Base-by-base conservation (phyloP, 2,888 invertebrate species). In the Epiblema foenella region DNA sequence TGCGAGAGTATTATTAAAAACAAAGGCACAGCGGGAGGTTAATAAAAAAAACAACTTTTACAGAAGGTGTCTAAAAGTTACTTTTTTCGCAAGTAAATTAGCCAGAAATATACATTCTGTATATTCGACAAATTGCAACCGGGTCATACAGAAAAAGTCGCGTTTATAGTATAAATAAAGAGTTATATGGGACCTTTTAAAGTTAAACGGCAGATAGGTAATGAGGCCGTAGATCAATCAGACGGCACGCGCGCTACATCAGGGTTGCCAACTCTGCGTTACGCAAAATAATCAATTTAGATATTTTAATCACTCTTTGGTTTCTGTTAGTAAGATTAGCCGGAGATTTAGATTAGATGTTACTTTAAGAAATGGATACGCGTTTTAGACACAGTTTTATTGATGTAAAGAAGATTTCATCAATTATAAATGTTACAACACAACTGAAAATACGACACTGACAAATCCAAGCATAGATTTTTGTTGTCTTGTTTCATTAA, bases 211-310 rank as follows among this genome's bases (percentile, higher is more conserved):
- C 54, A 64, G 49, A 62, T 79, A 74, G 75, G 77, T 85, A 85
- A 87, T 85, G 85, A 85, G 81, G 77, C 79, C 74, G 76, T 81
- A 84, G 82, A 89, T 89, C 84, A 83, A 83, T 87, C 83, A 81
- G 73, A 72, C 78, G 86, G 88, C 89, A 88, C 89, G 89, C 84
- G 89, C 84, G 80, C 64, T 72, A 76, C 67, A 52, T 64, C 74
- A 76, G 76, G 75, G 78, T 66, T 77, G 75, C 24, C 73, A 24
- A 64, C 52, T 33, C 17, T 52, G 33, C 20, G 54, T 65, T 70
- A 65, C 62, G 62, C 70, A 70, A 70, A 70, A 70, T 70, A 59
- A 52, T 60, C 57, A 64, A 58, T 69, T 64, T 69, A 37, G 18
- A 46, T 4, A 64, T 37, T 65, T 65, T 18, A 59, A 59, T 65